A percentile compares a stretch with the other conserved stretches of the same genome.
These are phyloP conservation scores for Hydrotaea diabolus DNA, from an alignment of 2,888 invertebrate genomes.

Conservation along the genomic window DNA sequence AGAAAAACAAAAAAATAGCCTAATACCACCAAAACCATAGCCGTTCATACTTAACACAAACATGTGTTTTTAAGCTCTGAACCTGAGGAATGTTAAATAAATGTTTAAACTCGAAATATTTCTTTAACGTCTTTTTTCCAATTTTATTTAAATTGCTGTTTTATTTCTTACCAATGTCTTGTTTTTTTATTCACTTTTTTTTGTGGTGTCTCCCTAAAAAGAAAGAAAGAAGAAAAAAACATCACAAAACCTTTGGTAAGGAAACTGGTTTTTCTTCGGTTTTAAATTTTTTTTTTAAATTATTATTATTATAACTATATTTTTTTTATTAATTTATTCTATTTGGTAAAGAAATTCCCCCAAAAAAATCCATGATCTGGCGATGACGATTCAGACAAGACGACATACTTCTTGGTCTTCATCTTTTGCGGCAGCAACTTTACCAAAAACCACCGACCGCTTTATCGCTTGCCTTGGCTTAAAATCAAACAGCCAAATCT, in stretches of 20 bases:
- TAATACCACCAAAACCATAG: conserved; percentile 25
- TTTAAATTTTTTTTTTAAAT: neutral
- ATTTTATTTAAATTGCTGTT: conserved; percentile 2
- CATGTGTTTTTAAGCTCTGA: neutral
- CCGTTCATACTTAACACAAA: neutral
- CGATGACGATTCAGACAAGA: conserved; percentile 7
- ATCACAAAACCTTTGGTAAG: neutral
- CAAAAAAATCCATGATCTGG: neutral
- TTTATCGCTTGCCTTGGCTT: neutral
- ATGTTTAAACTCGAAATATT: conserved; percentile 30
- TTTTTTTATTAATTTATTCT: conserved; percentile 27
- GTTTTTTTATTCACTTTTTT: neutral
- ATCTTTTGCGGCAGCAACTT: neutral
- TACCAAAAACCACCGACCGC: no score
- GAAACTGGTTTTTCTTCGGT: conserved; percentile 24
- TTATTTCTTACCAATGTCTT: neutral
- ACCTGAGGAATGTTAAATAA: conserved; percentile 46
- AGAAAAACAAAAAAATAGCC: conserved; percentile 23
- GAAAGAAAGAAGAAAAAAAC: neutral
- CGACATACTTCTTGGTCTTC: neutral
- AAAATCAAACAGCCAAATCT: conserved; percentile 18
- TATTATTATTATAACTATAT: conserved; percentile 5
- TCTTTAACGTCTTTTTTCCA: conserved; percentile 9
- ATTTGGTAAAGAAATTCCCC: conserved; percentile 31
- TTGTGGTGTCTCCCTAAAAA: conserved; percentile 19